Conservation (phyloP, 2,113 vertebrate species). For the Muscicapa adusta region DNA sequence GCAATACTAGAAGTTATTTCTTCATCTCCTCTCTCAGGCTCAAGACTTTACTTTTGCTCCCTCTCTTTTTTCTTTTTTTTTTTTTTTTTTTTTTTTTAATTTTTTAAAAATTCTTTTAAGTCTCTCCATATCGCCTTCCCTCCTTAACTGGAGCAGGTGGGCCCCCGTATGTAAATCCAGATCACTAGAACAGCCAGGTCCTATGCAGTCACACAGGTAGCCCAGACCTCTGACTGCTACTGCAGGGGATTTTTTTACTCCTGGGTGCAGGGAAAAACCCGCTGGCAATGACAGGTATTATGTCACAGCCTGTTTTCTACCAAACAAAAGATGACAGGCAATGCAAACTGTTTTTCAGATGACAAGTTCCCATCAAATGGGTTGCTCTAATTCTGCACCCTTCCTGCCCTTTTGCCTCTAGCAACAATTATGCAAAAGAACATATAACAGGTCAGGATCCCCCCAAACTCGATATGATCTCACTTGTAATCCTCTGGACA, state of each 20-base stretch:
- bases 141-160: background rate
- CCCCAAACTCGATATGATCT: conserved; percentile 68
- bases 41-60: background rate
- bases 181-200: background rate
- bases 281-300: conserved; percentile 69
- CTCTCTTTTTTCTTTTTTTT: background rate
- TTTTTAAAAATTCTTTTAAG: background rate
- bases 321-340: conserved; percentile 71
- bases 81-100: background rate
- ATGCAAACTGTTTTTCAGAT: conserved; percentile 69
- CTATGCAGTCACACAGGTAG: background rate
- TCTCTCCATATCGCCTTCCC: background rate
- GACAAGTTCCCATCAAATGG: conserved; percentile 67
- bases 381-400: conserved; percentile 54
- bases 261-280: conserved; percentile 70
- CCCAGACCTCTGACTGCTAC: conserved; percentile 45
- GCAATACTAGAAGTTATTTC: background rate
- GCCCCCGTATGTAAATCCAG: background rate
- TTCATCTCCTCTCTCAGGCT: background rate
- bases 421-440: conserved; percentile 75
- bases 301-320: conserved; percentile 63
- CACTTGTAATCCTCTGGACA: conserved; percentile 71
- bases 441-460: conserved; percentile 71
- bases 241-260: conserved; percentile 65
- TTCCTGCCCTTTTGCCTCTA: conserved; percentile 59